phyloP scores from a whole-genome alignment of 2,797 vertebrate genomes.

The Australoheros facetus region DNA sequence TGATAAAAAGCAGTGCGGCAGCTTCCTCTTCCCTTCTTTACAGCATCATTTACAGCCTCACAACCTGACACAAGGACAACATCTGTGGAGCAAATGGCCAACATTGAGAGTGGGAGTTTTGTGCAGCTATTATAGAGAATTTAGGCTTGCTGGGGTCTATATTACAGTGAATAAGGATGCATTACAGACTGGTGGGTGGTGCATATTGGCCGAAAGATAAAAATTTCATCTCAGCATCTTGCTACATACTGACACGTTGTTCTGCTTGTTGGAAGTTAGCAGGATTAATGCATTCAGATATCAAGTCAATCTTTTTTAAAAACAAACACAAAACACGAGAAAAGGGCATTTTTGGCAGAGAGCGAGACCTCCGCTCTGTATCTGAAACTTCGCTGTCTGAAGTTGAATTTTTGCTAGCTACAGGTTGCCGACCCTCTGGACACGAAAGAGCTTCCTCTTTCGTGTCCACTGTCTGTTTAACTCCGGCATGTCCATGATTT shows the following conservation, averaged over 20 bases:
- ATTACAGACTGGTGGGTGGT: neutral
- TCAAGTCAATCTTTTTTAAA: neutral
- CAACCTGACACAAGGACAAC: slow-evolving; percentile 3
- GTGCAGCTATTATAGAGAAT: neutral
- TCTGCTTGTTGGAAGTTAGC: neutral
- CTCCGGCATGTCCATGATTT: neutral
- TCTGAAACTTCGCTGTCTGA: too few species aligned
- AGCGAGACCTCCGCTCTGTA: too few species aligned
- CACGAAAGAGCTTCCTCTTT: neutral
- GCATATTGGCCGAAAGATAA: neutral
- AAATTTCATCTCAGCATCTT: neutral
- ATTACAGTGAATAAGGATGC: neutral
- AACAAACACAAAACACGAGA: neutral
- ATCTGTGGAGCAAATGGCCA: neutral
- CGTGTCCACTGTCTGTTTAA: neutral
- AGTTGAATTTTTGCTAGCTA: too few species aligned
- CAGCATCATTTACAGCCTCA: slow-evolving; percentile 7
- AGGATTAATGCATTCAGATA: neutral
- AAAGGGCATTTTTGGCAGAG: neutral
- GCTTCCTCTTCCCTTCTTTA: neutral
- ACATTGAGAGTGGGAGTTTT: neutral
- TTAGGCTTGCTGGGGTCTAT: neutral
- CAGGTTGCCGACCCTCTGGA: neutral
- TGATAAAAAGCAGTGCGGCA: neutral
- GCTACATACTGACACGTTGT: neutral